Base-by-base conservation (phyloP, 2,797 vertebrate genomes). In the Merluccius polli region DNA sequence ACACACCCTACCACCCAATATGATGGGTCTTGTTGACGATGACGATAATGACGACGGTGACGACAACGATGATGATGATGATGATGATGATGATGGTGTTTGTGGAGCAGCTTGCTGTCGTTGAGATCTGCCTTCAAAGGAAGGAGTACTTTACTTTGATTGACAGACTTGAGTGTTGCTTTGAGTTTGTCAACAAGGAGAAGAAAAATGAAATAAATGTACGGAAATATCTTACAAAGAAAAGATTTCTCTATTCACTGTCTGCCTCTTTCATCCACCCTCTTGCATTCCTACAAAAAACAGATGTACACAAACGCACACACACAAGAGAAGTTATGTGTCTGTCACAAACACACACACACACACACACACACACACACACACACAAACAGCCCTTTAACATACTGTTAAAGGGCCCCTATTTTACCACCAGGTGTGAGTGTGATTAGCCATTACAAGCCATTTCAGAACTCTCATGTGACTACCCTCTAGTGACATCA, bases 301-400 rank as follows among this genome's bases (percentile, higher is more conserved):
- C 36, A 21, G 70, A 38, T 33, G 41, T 36, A 70, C 30, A 72
- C 48, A 59, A 31, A 73, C 41, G 16, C 70, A 29, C 69, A 65
- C 30, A 71, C 68, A 16, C 63, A 67, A 27, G 7, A 67, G 8
- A 8, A 35, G 33, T 35, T 3, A 35, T 35, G 8, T 35, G 33
- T 35, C 33, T 35, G 33, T 35, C 63, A 27, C 63, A 27, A 13
- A 33, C 30, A 33, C 69, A 6, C 48, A 52, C 48, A 52, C 16
- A 52, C 48, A 13, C 41, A 16, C 41, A 13, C 41, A 8, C 38
- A 44, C 38, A 52, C 48, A 52, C 48, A 8, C 18, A 52, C 18
- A 52, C 48, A 52, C 18, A 52, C 18, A 52, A 0, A 52, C 18
- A 52, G n/a, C n/a, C n/a, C n/a, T n/a, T n/a, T n/a, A 5, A 52